phyloP scores from a whole-genome alignment of 2,113 vertebrate genomes.

The Apteryx owenii region DNA sequence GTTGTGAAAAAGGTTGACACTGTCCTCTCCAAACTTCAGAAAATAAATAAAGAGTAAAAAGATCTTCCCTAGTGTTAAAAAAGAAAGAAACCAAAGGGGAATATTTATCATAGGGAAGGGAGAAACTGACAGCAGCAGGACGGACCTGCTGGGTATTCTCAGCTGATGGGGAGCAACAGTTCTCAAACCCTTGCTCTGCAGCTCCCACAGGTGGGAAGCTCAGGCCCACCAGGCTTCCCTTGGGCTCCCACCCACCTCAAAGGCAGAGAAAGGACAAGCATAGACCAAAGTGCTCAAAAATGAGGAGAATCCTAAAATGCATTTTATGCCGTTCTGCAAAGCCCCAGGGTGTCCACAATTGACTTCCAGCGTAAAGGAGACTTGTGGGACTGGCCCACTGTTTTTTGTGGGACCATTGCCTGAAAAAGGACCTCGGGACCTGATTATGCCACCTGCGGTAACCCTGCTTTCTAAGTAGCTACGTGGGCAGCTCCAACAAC shows the following conservation, averaged over 20 bases:
- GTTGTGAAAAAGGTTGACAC: neutral
- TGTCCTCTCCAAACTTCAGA: neutral
- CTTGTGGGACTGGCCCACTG: too few relatives aligned
- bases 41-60: neutral
- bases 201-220: neutral
- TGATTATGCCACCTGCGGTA: neutral
- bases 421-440: neutral
- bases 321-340: too few relatives aligned
- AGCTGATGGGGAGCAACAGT: neutral
- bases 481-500: neutral
- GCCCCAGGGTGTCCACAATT: neutral
- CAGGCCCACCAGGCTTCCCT: rapidly evolving
- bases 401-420: neutral
- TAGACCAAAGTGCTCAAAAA: neutral
- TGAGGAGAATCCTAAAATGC: neutral
- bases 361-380: too few relatives aligned
- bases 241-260: rapidly evolving
- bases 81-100: neutral
- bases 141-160: neutral
- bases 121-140: neutral
- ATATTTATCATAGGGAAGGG: neutral
- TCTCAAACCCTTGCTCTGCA: neutral
- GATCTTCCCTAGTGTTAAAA: too few relatives aligned
- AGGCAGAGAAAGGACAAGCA: neutral
- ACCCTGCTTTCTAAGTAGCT: too few relatives aligned